Evolutionary conservation across 2,113 vertebrate species (phyloP).

Genomic region (Anser brachyrhynchus): DNA sequence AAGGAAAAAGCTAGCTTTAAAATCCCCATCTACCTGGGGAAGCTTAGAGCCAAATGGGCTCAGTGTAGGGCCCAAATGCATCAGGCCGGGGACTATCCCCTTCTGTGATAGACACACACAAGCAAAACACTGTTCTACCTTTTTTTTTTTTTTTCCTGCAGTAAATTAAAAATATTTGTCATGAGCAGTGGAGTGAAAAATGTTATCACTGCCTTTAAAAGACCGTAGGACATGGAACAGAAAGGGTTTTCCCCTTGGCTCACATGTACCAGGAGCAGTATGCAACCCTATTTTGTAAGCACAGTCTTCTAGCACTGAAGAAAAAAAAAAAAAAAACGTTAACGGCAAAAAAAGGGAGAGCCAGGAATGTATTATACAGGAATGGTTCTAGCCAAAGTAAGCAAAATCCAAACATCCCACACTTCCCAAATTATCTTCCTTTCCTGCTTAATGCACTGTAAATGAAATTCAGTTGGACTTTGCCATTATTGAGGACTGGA

Average conservation of each 20-base stretch:
- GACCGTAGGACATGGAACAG: neutral
- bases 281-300: neutral
- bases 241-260: neutral
- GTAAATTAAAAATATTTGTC: neutral
- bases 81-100: neutral
- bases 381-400: slow-evolving; percentile 31
- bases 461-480: slow-evolving; percentile 54
- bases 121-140: neutral
- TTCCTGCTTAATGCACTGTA: slow-evolving; percentile 60
- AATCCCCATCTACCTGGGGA: neutral
- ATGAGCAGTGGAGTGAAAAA: neutral
- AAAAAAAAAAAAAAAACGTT: neutral
- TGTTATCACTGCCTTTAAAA: neutral
- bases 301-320: neutral
- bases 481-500: neutral
- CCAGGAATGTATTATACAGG: neutral
- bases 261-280: neutral
- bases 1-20: neutral
- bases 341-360: slow-evolving; percentile 8
- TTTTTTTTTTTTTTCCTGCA: neutral
- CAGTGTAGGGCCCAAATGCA: neutral
- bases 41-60: neutral
- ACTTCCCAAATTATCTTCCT: slow-evolving; percentile 58
- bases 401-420: slow-evolving; percentile 34
- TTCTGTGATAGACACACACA: neutral